Percentiles rank a stretch among this genome's conserved stretches.
Evolutionary conservation across 2,888 invertebrate genomes (phyloP).

Genomic region (Melitaea athalia): DNA sequence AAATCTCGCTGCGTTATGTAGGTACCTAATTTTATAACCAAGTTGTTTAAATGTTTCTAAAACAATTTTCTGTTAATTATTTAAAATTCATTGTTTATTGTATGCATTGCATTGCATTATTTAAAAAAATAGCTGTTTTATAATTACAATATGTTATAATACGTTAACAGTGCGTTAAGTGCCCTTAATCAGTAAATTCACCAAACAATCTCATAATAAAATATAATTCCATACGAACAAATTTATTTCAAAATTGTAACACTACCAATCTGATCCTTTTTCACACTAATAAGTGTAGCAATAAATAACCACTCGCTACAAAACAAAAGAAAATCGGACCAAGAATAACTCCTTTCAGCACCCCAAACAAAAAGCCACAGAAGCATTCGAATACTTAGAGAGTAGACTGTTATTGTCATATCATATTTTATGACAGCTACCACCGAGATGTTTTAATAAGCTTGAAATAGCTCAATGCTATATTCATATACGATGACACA

Average conservation of each 20-base stretch:
- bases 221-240: background rate
- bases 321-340: slow-evolving; percentile 10
- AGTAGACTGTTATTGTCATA: slow-evolving; percentile 66
- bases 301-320: background rate
- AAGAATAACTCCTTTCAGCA: slow-evolving; percentile 33
- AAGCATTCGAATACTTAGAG: slow-evolving; percentile 47
- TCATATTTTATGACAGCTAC: slow-evolving; percentile 62
- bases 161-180: no score
- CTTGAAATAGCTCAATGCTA: slow-evolving; percentile 32
- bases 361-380: slow-evolving; percentile 43
- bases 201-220: no score
- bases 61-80: no score
- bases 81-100: no score
- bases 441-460: slow-evolving; percentile 51
- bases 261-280: no score
- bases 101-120: no score
- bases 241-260: background rate
- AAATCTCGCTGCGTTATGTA: no score
- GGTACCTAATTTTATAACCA: no score
- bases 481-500: slow-evolving; percentile 36
- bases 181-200: no score
- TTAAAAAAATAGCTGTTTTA: background rate
- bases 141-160: no score
- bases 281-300: background rate
- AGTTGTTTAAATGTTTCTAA: no score